Conservation (phyloP, 2,113 vertebrate species). For the Poeciliopsis turrubarensis region DNA sequence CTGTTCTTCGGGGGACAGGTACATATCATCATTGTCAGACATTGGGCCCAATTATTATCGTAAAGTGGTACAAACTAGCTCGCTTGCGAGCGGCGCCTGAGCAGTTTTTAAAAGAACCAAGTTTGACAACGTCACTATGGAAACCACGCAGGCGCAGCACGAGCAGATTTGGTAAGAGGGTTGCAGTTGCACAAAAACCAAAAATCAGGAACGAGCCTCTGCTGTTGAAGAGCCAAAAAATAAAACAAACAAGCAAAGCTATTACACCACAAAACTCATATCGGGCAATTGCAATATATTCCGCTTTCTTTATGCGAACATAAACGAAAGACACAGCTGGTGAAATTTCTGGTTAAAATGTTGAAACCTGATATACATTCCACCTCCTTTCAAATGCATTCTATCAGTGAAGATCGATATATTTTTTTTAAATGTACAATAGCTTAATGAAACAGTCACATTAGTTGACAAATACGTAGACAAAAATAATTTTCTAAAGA, state of each 20-base stretch:
- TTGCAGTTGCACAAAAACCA: too few species aligned
- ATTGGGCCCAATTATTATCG: conserved; percentile 7
- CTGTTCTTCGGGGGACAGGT: conserved; percentile 35
- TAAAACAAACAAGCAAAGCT: too few species aligned
- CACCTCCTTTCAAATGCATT: neutral
- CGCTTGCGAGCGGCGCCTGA: too few species aligned
- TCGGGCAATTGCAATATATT: neutral
- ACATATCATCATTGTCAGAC: conserved; percentile 52
- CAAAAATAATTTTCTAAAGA: conserved; percentile 41
- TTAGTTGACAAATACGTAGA: conserved; percentile 37
- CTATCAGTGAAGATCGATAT: conserved; percentile 33
- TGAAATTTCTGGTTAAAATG: conserved; percentile 33
- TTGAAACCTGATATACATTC: conserved; percentile 11
- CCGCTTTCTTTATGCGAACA: conserved; percentile 21
- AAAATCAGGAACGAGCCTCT: too few species aligned
- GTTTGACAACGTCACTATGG: conserved; percentile 48
- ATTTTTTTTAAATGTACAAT: conserved; percentile 41
- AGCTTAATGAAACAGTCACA: conserved; percentile 46
- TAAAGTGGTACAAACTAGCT: neutral
- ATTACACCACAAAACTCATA: too few species aligned
- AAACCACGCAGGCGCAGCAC: conserved; percentile 18
- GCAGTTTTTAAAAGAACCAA: neutral
- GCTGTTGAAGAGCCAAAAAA: too few species aligned
- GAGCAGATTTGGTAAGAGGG: too few species aligned
- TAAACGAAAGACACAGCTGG: conserved; percentile 14